Conservation (phyloP, 1,140 invertebrate species). For the Ylistrum balloti region DNA sequence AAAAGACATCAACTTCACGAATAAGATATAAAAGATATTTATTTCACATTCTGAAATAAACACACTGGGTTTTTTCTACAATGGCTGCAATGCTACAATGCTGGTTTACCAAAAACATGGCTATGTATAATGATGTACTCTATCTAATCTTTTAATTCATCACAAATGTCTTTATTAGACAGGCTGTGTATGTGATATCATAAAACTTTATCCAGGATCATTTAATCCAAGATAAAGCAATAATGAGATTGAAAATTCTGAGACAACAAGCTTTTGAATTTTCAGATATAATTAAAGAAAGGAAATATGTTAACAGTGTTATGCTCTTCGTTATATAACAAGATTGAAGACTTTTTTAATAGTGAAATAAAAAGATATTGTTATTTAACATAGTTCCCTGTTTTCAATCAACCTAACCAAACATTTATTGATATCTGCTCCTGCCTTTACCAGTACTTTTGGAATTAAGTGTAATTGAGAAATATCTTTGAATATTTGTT, state of each 20-base stretch:
- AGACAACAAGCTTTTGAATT: neutral
- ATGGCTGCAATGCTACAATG: neutral
- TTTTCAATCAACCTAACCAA: neutral
- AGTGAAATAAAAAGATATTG: too few species aligned
- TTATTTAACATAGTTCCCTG: neutral
- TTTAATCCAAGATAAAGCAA: neutral
- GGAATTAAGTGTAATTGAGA: neutral
- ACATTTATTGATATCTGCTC: neutral
- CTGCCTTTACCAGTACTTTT: neutral
- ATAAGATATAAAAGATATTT: slow-evolving; percentile 18
- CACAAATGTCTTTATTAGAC: neutral
- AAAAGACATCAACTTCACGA: neutral
- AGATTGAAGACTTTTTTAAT: neutral
- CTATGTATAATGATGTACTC: neutral
- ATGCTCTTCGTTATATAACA: neutral
- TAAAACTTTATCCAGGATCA: neutral
- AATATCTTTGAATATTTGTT: neutral
- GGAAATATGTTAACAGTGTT: neutral
- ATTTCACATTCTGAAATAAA: neutral
- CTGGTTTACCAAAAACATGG: neutral
- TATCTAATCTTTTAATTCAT: neutral
- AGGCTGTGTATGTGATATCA: neutral
- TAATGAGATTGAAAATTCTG: neutral
- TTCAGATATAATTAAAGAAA: neutral
- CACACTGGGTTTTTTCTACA: neutral